These are phyloP conservation scores for Brachypalpus laphriformis DNA, from an alignment of 2,888 invertebrate species.

Conservation along the genomic window DNA sequence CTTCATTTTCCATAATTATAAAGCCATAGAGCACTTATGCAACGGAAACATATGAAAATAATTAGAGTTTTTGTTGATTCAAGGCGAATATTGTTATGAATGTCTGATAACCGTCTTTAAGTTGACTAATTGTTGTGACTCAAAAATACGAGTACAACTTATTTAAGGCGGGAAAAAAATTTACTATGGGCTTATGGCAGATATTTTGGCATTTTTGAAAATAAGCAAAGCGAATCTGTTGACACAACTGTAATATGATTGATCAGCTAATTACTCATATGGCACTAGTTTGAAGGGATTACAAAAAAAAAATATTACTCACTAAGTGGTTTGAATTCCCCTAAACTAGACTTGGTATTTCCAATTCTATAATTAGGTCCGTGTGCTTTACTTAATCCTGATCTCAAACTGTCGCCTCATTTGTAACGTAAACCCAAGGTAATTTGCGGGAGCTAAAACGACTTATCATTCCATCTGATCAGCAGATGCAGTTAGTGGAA, in stretches of 20 bases:
- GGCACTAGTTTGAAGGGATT: not conserved
- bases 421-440: too few species aligned
- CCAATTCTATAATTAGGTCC: too few species aligned
- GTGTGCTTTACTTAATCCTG: too few species aligned
- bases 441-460: too few species aligned
- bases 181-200: not conserved
- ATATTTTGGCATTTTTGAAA: not conserved
- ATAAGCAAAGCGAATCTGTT: not conserved
- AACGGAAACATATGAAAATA: not conserved
- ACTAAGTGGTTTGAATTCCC: not conserved
- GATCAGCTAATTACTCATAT: not conserved
- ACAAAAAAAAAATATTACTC: not conserved
- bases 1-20: not conserved
- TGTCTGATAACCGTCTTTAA: not conserved
- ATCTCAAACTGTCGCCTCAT: too few species aligned
- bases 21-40: not conserved
- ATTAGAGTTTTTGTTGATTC: not conserved
- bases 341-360: not conserved
- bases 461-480: too few species aligned
- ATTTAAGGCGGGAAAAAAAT: not conserved
- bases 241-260: not conserved
- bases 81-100: not conserved
- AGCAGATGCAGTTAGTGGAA: too few species aligned
- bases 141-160: not conserved
- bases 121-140: not conserved